Percentiles rank a stretch among this genome's conserved stretches.
Conservation (phyloP, 2,888 invertebrate species). For the Drosophila mimica region DNA sequence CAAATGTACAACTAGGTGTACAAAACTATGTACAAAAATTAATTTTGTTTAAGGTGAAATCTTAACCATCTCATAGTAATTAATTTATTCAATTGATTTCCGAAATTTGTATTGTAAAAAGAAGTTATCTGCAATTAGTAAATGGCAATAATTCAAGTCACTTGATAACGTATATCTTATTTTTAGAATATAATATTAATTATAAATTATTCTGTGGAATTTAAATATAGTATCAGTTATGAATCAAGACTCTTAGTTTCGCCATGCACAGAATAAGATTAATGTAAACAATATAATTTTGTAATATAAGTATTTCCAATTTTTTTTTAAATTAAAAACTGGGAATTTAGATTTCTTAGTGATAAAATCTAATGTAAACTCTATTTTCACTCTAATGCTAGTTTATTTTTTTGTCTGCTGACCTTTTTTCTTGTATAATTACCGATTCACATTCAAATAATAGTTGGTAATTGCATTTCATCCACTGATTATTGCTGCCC, state of each 20-base stretch:
- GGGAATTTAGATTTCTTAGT: not conserved
- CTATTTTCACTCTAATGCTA: not conserved
- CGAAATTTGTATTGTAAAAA: not conserved
- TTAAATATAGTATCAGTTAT: not conserved
- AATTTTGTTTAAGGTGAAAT: not conserved
- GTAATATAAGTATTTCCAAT: not conserved
- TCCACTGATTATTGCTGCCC: not conserved
- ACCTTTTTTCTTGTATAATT: not conserved
- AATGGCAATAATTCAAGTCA: not conserved
- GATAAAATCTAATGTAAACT: not conserved
- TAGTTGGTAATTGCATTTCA: constrained; percentile 4
- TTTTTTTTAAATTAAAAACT: not conserved
- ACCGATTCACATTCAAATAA: constrained; percentile 12
- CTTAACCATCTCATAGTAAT: not conserved
- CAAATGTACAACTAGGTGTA: not conserved
- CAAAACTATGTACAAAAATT: not conserved
- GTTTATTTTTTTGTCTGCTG: not conserved
- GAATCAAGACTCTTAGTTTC: not conserved
- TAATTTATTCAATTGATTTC: not conserved
- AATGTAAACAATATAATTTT: not conserved
- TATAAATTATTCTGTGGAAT: not conserved
- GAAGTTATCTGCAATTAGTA: not conserved
- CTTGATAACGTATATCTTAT: not conserved
- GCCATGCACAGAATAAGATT: not conserved
- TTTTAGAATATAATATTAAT: not conserved